phyloP scores from a whole-genome alignment of 2,797 vertebrate genomes.

The Hemitrygon akajei region DNA sequence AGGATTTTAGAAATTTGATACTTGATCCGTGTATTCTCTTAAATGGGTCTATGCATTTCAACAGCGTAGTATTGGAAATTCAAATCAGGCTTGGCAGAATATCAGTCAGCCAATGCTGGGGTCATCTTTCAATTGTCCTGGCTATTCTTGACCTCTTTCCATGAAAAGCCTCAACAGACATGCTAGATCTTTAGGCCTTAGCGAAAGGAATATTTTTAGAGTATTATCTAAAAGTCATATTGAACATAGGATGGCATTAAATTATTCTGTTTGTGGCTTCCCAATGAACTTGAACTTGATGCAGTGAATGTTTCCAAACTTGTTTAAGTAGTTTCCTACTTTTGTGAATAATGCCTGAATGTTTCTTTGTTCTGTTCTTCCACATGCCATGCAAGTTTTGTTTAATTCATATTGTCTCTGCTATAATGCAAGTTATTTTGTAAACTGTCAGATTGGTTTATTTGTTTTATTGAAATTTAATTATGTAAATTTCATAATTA shows the following conservation, averaged over 20 bases:
- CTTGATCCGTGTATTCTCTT: not conserved
- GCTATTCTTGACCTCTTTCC: conserved; percentile 49
- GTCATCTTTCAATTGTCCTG: conserved; percentile 52
- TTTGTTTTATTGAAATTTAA: too few relatives aligned
- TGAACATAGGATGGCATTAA: not conserved
- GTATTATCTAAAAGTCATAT: not conserved
- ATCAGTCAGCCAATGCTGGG: not conserved
- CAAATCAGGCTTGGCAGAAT: not conserved
- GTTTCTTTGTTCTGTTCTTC: not conserved
- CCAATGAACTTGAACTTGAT: not conserved
- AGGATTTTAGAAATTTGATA: not conserved
- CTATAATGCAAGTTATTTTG: not conserved
- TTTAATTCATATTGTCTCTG: not conserved
- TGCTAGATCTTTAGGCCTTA: conserved; percentile 8
- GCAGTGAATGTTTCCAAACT: not conserved
- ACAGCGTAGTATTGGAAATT: not conserved
- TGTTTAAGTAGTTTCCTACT: not conserved
- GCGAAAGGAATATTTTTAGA: conserved; percentile 32
- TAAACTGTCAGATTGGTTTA: not conserved
- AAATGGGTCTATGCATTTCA: not conserved
- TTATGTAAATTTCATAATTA: not conserved
- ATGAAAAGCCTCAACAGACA: conserved; percentile 47
- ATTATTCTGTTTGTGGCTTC: not conserved
- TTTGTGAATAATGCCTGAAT: not conserved
- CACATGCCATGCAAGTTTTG: not conserved